Conservation (phyloP, 2,113 vertebrate genomes). For the Egretta garzetta region DNA sequence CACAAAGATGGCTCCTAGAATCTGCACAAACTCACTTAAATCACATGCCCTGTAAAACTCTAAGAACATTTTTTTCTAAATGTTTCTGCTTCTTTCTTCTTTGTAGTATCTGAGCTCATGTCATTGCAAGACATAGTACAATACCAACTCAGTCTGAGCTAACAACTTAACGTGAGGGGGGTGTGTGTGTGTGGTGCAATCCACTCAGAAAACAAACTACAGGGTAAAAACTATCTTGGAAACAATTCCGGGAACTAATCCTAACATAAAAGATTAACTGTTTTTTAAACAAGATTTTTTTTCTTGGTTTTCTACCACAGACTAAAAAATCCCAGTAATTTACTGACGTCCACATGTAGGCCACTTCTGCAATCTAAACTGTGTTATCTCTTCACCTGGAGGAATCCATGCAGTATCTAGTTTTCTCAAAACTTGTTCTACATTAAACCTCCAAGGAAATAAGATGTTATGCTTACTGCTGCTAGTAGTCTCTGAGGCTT, state of each 20-base stretch:
- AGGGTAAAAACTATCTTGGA: not conserved
- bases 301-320: not conserved
- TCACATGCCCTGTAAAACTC: not conserved
- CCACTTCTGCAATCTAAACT: not conserved
- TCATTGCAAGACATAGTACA: not conserved
- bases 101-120: not conserved
- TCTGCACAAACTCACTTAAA: not conserved
- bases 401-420: conserved; percentile 15
- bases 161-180: not conserved
- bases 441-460: conserved; percentile 52
- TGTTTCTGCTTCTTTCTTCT: not conserved
- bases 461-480: conserved; percentile 81
- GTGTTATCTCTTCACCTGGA: not conserved
- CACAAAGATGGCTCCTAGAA: not conserved
- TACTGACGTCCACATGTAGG: not conserved
- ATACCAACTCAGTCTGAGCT: not conserved
- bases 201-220: not conserved
- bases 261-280: not conserved
- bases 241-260: not conserved
- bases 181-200: no score
- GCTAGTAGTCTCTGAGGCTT: conserved; percentile 87
- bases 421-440: conserved; percentile 27
- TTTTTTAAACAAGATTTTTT: not conserved
- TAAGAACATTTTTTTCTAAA: not conserved
- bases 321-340: not conserved